Base-by-base conservation (phyloP, 2,797 vertebrate genomes). In the Typhlichthys eigenmanni region DNA sequence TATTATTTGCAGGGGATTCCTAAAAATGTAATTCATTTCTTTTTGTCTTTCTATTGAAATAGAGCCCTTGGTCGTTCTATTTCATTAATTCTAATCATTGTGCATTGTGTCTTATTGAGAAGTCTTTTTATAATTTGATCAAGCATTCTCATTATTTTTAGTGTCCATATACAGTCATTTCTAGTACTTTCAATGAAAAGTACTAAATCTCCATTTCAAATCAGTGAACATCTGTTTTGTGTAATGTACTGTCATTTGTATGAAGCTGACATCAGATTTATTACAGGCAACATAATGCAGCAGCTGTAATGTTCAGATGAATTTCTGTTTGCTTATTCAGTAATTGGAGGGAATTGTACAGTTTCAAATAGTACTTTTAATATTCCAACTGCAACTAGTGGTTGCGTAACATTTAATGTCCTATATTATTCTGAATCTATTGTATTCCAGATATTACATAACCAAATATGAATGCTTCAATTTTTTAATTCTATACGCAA, bases 391-490 rank as follows among this genome's bases (percentile, higher is more conserved):
- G 57, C 57, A 60, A 59, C 65, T 64, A 69, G 17, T 51, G 38
- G 49, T 61, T 66, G 10, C 60, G 13, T 71, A 54, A 51, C 50
- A 1, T 71, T 74, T 78, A 80, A 58, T 72, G 79, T 62, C 68
- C 59, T 54, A 47, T 2, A 17, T 58, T 47, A 19, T 47, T 71
- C 17, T 5, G 2, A 50, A 1, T 67, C 43, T 60, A 47, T 66
- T 81, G 7, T 56, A 6, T 70, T 13, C 38, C 13, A 43, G 8
- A 32, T 32, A 46, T 13, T 53, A 48, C 19, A 65, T 68, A 13
- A 69, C 73, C 68, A 78, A 74, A 75, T 74, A 74, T 71, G 63
- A 61, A 63, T 68, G 68, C 62, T 1, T 68, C 4, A 17, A 64
- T 78, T 47, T 8, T 51, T 12, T 60, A 43, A 60, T 9, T 34